Conservation (phyloP, 2,888 invertebrate species). For the Onchidella celtica region DNA sequence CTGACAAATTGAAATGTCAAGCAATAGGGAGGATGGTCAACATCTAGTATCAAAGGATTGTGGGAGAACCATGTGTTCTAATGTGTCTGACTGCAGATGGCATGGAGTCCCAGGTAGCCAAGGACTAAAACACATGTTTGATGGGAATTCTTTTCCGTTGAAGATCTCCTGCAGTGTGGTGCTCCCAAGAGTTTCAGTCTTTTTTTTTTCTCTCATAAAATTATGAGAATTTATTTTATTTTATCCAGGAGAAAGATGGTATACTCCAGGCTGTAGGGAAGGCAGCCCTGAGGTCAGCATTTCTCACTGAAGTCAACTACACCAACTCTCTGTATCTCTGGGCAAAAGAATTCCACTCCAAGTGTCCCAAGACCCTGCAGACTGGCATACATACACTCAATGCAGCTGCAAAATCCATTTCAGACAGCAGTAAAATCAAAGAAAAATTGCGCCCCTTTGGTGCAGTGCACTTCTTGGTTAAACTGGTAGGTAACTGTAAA, state of each 20-base stretch:
- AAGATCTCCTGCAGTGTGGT: no score
- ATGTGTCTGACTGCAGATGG: no score
- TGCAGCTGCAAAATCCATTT: conserved; percentile 37
- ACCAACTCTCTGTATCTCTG: conserved; percentile 30
- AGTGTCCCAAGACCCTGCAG: conserved; percentile 40
- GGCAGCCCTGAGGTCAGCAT: neutral
- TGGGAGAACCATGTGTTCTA: no score
- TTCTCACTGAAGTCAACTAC: conserved; percentile 1
- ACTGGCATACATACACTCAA: conserved; percentile 45
- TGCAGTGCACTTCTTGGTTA: conserved; percentile 47
- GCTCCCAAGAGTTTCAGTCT: no score
- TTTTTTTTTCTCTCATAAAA: no score
- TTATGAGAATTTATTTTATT: no score
- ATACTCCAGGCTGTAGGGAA: conserved; percentile 25
- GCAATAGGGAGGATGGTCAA: no score
- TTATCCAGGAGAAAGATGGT: neutral
- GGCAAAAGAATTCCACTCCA: conserved; percentile 35
- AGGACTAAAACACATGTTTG: no score
- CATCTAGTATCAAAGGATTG: no score
- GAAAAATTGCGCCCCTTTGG: conserved; percentile 35
- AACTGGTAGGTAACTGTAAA: conserved; percentile 38
- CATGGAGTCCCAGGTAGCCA: no score
- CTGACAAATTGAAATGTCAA: no score
- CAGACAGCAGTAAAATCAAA: conserved; percentile 14
- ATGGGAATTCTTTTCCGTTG: no score